phyloP scores from a whole-genome alignment of 2,797 vertebrate species.

The Molossus alvarezi region DNA sequence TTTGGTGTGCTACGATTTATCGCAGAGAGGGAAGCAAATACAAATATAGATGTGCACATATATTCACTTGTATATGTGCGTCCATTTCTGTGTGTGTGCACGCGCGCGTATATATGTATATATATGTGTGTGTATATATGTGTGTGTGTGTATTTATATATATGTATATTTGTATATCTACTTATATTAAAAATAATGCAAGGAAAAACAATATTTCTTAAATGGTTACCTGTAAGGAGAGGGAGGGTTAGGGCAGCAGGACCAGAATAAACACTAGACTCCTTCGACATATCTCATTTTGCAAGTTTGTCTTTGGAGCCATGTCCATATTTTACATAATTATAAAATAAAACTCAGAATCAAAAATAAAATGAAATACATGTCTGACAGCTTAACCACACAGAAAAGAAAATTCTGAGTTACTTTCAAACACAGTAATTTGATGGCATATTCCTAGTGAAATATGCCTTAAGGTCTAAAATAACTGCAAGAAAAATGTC shows the following conservation, averaged over 20 bases:
- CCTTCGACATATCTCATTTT: neutral
- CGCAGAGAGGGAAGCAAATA: neutral
- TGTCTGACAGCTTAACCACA: neutral
- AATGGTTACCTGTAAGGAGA: neutral
- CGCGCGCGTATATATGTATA: neutral
- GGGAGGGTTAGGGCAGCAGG: neutral
- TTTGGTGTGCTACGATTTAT: neutral
- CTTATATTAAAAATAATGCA: neutral
- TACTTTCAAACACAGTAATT: neutral
- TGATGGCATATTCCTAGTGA: neutral
- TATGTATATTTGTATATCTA: neutral
- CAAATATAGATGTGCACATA: neutral
- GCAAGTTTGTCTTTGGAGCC: neutral
- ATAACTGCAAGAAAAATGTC: neutral
- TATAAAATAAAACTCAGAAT: conserved; percentile 33
- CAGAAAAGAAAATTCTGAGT: neutral
- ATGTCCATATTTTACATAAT: conserved; percentile 16
- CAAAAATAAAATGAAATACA: neutral
- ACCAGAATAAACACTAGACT: neutral
- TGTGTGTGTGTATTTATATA: neutral
- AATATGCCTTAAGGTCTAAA: neutral
- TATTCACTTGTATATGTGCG: neutral
- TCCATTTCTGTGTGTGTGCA: neutral
- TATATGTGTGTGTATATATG: neutral
- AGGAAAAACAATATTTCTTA: conserved; percentile 8